Evolutionary conservation across 92 coral and sea anemone species (phyloP), one percentile per base, ranked within the genome.

Genomic region (Heliopora coerulea): DNA sequence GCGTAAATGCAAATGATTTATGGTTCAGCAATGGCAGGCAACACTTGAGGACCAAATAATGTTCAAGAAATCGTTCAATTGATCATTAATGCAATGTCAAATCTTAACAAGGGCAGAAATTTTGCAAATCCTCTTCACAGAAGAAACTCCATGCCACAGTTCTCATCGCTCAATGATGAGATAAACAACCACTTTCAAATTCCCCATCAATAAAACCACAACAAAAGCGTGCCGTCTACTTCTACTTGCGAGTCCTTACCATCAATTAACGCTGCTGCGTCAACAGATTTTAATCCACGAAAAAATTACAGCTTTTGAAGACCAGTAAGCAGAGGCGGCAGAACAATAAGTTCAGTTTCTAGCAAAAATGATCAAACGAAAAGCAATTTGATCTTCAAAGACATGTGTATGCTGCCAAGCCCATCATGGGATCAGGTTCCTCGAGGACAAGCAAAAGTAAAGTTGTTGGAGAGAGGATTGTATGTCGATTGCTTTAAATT

Each of bases 271-370:
- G n/a, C n/a, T n/a, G n/a, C n/a, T n/a, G n/a, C 65, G 58, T 5
- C 61, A 28, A 23, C 30, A 4, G 41, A 5, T 3, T 61, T 28
- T 30, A 61, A 61, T 34, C 68, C 68, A 5, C 5, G 68, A 34
- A 20, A 34, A 61, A 61, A 61, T 44, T 61, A 61, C 30, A 61
- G 68, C n/a, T n/a, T n/a, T n/a, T n/a, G n/a, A n/a, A n/a, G n/a
- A n/a, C n/a, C n/a, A n/a, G n/a, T n/a, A n/a, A n/a, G n/a, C n/a
- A n/a, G n/a, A n/a, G n/a, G n/a, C n/a, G n/a, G n/a, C 44, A 3
- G 5, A 5, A 23, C 28, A 56, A 23, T 3, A 28, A 24, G 8
- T 19, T n/a, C 40, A 61, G 25, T n/a, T 18, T 28, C 21, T 28
- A 6, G 24, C 6, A 28, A 30, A 33, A 8, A 8, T 23, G 9